phyloP scores from a whole-genome alignment of 2,113 vertebrate genomes.

The Serinus canaria region DNA sequence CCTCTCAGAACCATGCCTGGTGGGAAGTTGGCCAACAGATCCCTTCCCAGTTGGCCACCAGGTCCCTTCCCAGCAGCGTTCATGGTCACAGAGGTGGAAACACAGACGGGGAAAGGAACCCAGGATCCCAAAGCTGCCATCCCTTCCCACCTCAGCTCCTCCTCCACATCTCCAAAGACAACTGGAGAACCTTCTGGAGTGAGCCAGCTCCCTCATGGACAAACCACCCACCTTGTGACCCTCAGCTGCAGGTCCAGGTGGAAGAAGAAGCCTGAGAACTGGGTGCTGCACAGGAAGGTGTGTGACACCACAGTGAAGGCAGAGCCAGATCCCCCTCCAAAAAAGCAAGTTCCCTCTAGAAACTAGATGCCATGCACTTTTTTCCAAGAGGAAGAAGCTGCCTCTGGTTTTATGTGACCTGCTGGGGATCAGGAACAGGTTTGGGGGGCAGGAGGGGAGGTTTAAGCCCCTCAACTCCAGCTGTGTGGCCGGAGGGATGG shows the following conservation, averaged over 20 bases:
- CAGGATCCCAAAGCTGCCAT: not conserved
- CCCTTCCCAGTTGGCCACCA: too few relatives aligned
- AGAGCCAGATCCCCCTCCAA: not conserved
- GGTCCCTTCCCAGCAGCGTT: not conserved
- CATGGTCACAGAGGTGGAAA: not conserved
- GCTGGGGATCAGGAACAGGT: not conserved
- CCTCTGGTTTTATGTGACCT: not conserved
- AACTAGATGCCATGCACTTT: fast-evolving
- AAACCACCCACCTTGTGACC: not conserved
- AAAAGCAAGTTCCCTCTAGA: not conserved
- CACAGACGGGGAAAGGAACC: fast-evolving
- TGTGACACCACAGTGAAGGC: conserved; percentile 19
- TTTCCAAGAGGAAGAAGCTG: not conserved
- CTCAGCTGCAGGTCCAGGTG: not conserved
- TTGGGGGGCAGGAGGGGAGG: not conserved
- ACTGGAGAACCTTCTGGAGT: not conserved
- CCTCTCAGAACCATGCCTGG: not conserved
- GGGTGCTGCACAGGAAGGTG: conserved; percentile 72
- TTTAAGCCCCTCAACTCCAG: not conserved
- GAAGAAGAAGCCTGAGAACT: conserved; percentile 63
- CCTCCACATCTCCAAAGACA: fast-evolving
- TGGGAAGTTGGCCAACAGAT: not conserved
- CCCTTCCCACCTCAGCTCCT: not conserved
- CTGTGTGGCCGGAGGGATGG: fast-evolving
- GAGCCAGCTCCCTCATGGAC: not conserved